Base-by-base conservation (phyloP, 2,888 invertebrate species). In the Heliconius cydno region DNA sequence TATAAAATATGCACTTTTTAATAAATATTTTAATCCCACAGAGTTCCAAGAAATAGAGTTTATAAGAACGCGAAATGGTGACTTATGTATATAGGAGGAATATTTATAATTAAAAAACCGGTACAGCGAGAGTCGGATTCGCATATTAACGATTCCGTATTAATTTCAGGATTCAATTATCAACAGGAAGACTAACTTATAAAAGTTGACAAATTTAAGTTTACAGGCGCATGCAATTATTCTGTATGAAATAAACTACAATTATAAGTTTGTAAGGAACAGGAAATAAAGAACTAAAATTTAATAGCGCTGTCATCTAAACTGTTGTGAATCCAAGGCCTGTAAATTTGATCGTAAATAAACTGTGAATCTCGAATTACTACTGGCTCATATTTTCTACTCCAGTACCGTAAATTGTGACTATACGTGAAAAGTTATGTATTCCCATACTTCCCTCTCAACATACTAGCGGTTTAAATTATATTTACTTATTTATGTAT, bases 311-410 rank as follows among this genome's bases (percentile, higher is more conserved):
- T 68, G 68, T 68, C 68, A 60, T 68, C 68, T 34, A n/a, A 68
- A 41, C 5, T 68, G 13, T 68, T 68, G n/a, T n/a, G 68, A 68
- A 68, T 13, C 13, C 41, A 68, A 68, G 13, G 38, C 25, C 38
- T 12, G 38, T 68, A 68, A n/a, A 68, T 68, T 38, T 68, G n/a
- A 68, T 68, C n/a, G 68, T 68, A 41, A 68, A 68, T 68, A 68
- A 68, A 6, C 38, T 38, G 67, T 34, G 67, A 22, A 34, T 3
- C 22, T 22, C 34, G 30, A 22, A 34, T 13, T 66, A 22, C 66
- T 66, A 22, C 66, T 66, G 12, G 66, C 19, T 22, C 66, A 67
- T 67, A 34, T 34, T 22, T 67, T 34, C 28, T 19, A 30, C 19
- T 2, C 19, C 0, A 1, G 15, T 28, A 66, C 66, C 30, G 30